Evolutionary conservation across 2,888 invertebrate species (phyloP).

Genomic region (Heterodera filipjevi): DNA sequence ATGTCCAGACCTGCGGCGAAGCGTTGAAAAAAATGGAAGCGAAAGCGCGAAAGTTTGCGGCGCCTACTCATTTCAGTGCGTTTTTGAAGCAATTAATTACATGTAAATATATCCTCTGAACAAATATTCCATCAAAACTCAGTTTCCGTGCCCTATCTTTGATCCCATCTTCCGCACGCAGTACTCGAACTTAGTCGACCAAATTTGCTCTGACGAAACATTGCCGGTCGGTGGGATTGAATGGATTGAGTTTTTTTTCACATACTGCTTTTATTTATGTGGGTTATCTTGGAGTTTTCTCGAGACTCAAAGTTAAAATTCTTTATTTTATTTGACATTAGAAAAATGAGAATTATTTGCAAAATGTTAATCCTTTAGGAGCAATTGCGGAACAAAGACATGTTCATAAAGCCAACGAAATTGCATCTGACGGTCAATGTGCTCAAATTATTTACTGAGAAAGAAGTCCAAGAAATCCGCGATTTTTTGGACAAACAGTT

Average conservation of each 20-base stretch:
- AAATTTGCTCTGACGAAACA: slow-evolving; percentile 16
- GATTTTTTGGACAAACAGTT: slow-evolving; percentile 23
- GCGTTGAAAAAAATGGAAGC: slow-evolving; percentile 5
- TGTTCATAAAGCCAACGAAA: slow-evolving; percentile 28
- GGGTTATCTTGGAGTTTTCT: too few species aligned
- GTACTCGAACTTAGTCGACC: neutral
- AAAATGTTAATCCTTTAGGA: slow-evolving; percentile 18
- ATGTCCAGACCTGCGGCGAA: slow-evolving; percentile 18
- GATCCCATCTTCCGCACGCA: slow-evolving; percentile 2
- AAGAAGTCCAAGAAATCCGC: slow-evolving; percentile 26
- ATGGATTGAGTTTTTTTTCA: neutral
- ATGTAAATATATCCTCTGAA: too few species aligned
- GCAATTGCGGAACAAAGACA: slow-evolving; percentile 27
- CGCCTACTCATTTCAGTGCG: slow-evolving; percentile 22
- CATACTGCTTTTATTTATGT: too few species aligned
- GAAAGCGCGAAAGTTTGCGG: neutral
- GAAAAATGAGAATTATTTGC: neutral
- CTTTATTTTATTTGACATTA: too few species aligned
- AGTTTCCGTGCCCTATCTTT: slow-evolving; percentile 21
- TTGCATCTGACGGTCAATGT: slow-evolving; percentile 35
- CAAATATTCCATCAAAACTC: too few species aligned
- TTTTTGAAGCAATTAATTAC: too few species aligned
- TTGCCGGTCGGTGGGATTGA: slow-evolving; percentile 8
- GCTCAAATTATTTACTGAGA: slow-evolving; percentile 27
- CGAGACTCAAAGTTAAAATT: too few species aligned